A percentile compares a stretch with the other conserved stretches of the same genome.
Evolutionary conservation across 1,140 invertebrate genomes (phyloP).

Genomic region (Zaprionus vittiger): DNA sequence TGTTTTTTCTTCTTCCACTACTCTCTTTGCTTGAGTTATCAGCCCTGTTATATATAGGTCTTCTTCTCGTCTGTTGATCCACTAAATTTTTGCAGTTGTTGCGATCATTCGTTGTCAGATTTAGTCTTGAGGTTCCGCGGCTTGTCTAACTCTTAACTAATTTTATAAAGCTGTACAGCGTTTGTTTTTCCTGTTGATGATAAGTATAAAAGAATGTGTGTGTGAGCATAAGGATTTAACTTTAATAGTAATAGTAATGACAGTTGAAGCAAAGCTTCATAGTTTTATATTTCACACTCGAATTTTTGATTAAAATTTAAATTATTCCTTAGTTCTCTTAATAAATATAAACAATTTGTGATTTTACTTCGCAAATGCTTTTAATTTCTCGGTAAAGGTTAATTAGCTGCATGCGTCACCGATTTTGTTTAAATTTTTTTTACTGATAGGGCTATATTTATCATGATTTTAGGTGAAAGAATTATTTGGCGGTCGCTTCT

Average conservation of each 20-base stretch:
- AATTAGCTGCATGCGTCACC: too few relatives aligned
- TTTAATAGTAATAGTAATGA: neutral
- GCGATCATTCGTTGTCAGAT: slow-evolving; percentile 20
- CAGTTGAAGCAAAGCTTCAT: neutral
- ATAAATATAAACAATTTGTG: too few relatives aligned
- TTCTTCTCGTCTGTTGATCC: slow-evolving; percentile 2
- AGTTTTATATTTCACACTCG: neutral
- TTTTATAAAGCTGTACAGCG: slow-evolving; percentile 9
- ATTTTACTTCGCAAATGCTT: too few relatives aligned
- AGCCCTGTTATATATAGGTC: slow-evolving; percentile 31
- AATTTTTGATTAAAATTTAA: too few relatives aligned
- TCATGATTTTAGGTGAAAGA: too few relatives aligned
- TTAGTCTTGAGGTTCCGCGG: slow-evolving; percentile 17
- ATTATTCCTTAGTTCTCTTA: too few relatives aligned
- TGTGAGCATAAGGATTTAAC: neutral
- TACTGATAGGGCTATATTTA: too few relatives aligned
- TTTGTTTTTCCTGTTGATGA: slow-evolving; percentile 30
- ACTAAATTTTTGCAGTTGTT: slow-evolving; percentile 14
- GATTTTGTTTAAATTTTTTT: too few relatives aligned
- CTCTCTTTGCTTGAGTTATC: slow-evolving; percentile 8
- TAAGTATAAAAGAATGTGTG: neutral
- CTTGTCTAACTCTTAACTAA: slow-evolving; percentile 9
- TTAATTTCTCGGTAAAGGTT: too few relatives aligned
- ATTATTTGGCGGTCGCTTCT: too few relatives aligned
- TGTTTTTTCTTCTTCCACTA: neutral